A percentile compares a stretch with the other conserved stretches of the same genome.
Conservation (phyloP, 2,888 invertebrate species). For the Drosophila atripex region DNA sequence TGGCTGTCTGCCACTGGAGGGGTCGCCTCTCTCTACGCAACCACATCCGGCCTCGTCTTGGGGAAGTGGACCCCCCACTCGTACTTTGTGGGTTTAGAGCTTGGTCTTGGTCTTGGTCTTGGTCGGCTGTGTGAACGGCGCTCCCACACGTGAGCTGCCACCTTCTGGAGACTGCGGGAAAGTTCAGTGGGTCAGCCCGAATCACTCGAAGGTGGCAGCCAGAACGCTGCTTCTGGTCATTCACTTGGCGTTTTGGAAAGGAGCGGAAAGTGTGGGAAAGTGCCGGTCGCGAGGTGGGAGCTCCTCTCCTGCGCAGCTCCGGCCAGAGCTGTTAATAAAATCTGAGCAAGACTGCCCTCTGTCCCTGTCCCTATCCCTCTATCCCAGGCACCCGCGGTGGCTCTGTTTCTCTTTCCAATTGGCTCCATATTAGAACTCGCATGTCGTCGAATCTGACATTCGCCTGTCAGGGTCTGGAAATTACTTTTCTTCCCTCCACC, state of each 20-base stretch:
- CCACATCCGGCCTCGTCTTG: slow-evolving; percentile 46
- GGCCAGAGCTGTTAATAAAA: no score
- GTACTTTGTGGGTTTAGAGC: slow-evolving; percentile 8
- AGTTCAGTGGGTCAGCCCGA: slow-evolving; percentile 42
- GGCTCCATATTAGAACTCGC: slow-evolving; percentile 70
- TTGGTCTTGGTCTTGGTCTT: no score
- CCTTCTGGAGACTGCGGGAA: slow-evolving; percentile 8
- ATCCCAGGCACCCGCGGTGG: no score
- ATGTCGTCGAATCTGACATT: slow-evolving; percentile 78
- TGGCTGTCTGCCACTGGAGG: slow-evolving; percentile 7
- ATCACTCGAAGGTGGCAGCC: slow-evolving; percentile 47
- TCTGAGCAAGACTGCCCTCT: no score
- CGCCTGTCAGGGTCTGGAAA: slow-evolving; percentile 75
- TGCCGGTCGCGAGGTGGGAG: background rate
- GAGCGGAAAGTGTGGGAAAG: slow-evolving; percentile 31
- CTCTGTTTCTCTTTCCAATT: slow-evolving; percentile 19
- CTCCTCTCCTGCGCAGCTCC: no score
- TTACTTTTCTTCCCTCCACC: slow-evolving; percentile 58
- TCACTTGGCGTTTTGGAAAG: slow-evolving; percentile 22
- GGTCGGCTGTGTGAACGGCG: slow-evolving; percentile 15
- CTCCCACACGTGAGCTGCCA: slow-evolving; percentile 37
- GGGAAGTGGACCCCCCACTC: slow-evolving; percentile 9
- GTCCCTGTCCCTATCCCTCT: no score
- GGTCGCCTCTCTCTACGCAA: slow-evolving; percentile 39
- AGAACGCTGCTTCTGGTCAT: slow-evolving; percentile 56